A percentile compares a stretch with the other conserved stretches of the same genome.
These are phyloP conservation scores for Vidua chalybeata DNA, from an alignment of 2,113 vertebrate genomes.

Conservation along the genomic window DNA sequence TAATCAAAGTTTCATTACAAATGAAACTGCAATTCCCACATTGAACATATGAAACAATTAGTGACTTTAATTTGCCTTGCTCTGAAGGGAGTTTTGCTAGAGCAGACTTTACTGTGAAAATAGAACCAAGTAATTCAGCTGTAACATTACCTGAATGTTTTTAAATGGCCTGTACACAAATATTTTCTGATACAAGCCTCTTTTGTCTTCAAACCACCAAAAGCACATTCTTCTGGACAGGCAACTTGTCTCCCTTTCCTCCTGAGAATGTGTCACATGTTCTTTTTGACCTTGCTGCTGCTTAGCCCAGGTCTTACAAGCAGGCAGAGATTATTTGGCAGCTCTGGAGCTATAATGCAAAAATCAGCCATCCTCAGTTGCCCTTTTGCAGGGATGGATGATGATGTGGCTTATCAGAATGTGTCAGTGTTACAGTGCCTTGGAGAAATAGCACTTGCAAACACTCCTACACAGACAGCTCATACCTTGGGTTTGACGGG, in stretches of 20 bases:
- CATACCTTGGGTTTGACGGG: background rate
- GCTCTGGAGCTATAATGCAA: background rate
- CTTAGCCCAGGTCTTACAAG: background rate
- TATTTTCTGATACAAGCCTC: background rate
- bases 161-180: background rate
- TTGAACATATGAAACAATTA: constrained; percentile 63
- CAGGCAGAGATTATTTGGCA: background rate
- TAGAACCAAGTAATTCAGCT: background rate
- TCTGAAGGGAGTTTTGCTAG: background rate
- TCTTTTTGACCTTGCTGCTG: rapidly evolving
- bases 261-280: background rate
- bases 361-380: background rate
- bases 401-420: background rate
- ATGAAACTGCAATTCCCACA: constrained; percentile 56
- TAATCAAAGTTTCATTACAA: constrained; percentile 62
- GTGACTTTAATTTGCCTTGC: constrained; percentile 34
- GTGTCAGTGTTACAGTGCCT: background rate
- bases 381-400: background rate
- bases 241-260: background rate
- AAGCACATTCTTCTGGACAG: background rate
- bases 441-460: background rate
- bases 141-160: background rate
- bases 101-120: background rate
- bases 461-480: constrained; percentile 39
- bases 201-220: background rate